A percentile compares a stretch with the other conserved stretches of the same genome.
Evolutionary conservation across 2,888 invertebrate species (phyloP).

Genomic region (Achlya flavicornis): DNA sequence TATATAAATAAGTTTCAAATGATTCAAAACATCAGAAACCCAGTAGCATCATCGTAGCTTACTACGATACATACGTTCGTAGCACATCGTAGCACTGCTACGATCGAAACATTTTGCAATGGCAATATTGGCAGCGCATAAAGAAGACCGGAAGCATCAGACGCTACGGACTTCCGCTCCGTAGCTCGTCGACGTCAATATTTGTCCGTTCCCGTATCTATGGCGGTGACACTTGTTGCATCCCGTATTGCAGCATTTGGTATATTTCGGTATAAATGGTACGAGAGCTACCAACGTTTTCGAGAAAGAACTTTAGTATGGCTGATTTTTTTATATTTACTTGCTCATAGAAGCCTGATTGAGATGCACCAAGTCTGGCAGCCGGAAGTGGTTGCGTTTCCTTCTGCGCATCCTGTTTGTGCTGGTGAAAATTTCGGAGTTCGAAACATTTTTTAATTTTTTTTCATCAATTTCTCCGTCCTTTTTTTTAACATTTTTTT

Average conservation of each 20-base stretch:
- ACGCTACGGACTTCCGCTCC: constrained; percentile 41
- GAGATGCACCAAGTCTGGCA: too few species aligned
- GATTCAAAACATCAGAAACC: background rate
- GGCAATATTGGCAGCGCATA: constrained; percentile 23
- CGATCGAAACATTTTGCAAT: constrained; percentile 26
- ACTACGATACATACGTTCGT: background rate
- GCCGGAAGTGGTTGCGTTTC: too few species aligned
- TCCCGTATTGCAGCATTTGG: background rate
- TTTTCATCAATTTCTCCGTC: too few species aligned
- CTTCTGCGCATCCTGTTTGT: too few species aligned
- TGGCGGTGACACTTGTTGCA: constrained; percentile 41
- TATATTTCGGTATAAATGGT: constrained; percentile 4
- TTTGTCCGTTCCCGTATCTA: constrained; percentile 37
- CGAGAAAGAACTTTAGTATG: too few species aligned
- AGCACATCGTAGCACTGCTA: constrained; percentile 12
- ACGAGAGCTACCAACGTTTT: too few species aligned
- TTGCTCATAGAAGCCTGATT: too few species aligned
- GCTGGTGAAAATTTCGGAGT: too few species aligned
- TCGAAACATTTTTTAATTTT: too few species aligned
- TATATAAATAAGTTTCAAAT: too few species aligned
- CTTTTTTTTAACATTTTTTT: too few species aligned
- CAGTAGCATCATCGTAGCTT: background rate
- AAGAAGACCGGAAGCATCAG: constrained; percentile 32
- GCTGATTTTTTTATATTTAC: too few species aligned
- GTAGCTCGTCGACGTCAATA: constrained; percentile 34